Evolutionary conservation across 2,888 invertebrate genomes (phyloP), one percentile per base, ranked within the genome.

Genomic region (Pseudococcus viburni): DNA sequence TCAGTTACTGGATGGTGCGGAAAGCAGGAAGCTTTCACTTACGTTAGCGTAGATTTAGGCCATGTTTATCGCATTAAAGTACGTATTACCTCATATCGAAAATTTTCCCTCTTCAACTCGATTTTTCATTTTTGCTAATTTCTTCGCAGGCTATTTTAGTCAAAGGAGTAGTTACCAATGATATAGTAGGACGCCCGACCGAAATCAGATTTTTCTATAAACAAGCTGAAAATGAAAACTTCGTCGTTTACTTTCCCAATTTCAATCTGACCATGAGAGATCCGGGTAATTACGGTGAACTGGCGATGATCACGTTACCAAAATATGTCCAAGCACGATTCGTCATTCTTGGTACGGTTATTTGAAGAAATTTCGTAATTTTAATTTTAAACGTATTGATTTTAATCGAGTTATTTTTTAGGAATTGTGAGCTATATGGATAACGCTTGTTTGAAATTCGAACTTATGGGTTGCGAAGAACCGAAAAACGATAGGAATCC

Each of bases 191-290:
- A 85, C 94, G 98, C 89, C 98, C 98, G 2, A 98, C 98, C 0
- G 98, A 98, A 93, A 97, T 99, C 89, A 94, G 98, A 90, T 97
- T 99, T 92, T 99, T 99, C 93, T 98, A 98, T 92, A 99, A 99
- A 92, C 96, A 97, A 93, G 94, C 96, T 33, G 98, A 97, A 92
- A 95, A 94, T 90, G 98, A 98, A 91, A 98, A 98, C 91, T 98
- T 98, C 91, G 98, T 98, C 5, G 98, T 98, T 0, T 98, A 98
- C 91, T 98, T 98, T 93, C 98, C 98, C 84, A 98, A 98, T 91
- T 98, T 98, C 91, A 98, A 98, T 92, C 92, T 98, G 84, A 98
- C 98, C 0, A 97, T 97, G 95, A 93, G 97, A 90, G 97, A 98
- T 91, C 97, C 98, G n/a, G 97, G 97, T 91, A 97, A 98, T 92